Conservation (phyloP, 2,113 vertebrate species). For the Ictidomys tridecemlineatus region DNA sequence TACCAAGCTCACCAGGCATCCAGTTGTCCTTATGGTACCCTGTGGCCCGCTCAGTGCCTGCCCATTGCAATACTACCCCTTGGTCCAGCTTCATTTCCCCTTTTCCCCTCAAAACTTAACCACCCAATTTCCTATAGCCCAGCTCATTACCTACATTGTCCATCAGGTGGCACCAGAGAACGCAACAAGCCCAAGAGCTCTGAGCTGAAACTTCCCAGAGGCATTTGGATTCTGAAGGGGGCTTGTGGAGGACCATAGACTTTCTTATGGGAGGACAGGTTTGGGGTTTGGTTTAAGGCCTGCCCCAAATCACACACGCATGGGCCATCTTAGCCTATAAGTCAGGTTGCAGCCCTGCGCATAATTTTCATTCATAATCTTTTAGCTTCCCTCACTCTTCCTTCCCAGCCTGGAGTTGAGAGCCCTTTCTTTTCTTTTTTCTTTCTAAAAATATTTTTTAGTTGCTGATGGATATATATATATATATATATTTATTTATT, state of each 20-base stretch:
- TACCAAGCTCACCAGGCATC: neutral
- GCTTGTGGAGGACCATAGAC: slow-evolving; percentile 10
- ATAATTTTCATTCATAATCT: neutral
- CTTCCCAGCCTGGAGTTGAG: neutral
- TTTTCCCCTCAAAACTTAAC: neutral
- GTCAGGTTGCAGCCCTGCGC: neutral
- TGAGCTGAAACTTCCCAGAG: neutral
- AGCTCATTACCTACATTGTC: neutral
- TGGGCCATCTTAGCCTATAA: neutral
- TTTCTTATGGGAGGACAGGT: slow-evolving; percentile 23
- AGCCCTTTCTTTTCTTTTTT: neutral
- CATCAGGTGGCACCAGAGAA: slow-evolving; percentile 76
- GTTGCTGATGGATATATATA: too few relatives aligned
- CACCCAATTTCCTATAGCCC: neutral
- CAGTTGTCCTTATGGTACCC: neutral
- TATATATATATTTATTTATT: too few relatives aligned
- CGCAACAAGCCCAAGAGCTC: neutral
- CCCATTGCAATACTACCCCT: neutral
- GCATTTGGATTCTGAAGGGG: neutral
- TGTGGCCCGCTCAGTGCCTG: neutral
- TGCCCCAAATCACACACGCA: neutral
- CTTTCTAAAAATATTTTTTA: too few relatives aligned
- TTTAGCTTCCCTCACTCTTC: neutral
- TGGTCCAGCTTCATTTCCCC: neutral
- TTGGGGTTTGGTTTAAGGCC: neutral